Evolutionary conservation across 2,113 vertebrate species (phyloP).

Genomic region (Glareola pratincola): DNA sequence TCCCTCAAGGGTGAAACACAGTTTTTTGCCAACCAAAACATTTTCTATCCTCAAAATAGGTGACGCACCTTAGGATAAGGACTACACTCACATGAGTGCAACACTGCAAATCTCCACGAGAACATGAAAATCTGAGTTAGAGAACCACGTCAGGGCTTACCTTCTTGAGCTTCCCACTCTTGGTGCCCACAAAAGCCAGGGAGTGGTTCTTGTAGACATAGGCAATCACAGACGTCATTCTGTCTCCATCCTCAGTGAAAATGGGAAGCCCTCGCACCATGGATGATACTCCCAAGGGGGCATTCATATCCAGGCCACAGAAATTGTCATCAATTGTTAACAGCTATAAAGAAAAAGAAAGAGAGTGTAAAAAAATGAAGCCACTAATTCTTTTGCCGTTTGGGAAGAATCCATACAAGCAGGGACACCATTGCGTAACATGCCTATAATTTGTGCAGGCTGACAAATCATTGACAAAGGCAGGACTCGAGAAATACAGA

Average conservation of each 20-base stretch:
- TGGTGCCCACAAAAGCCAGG: conserved; percentile 95
- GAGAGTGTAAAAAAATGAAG: background rate
- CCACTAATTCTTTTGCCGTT: background rate
- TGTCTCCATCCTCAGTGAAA: conserved; percentile 89
- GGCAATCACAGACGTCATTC: conserved; percentile 94
- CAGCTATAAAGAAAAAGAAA: conserved; percentile 74
- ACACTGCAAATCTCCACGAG: background rate
- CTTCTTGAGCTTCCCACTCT: conserved; percentile 94
- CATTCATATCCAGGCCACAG: conserved; percentile 98
- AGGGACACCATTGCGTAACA: background rate
- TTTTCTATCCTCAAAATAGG: background rate
- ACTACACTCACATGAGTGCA: rapidly evolving
- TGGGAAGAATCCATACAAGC: background rate
- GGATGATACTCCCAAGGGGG: conserved; percentile 93
- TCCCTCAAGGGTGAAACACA: background rate
- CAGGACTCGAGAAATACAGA: background rate
- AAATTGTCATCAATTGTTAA: conserved; percentile 97
- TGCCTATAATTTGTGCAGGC: background rate
- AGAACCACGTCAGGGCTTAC: conserved; percentile 72
- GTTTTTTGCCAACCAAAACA: background rate
- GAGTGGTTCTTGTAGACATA: conserved; percentile 99
- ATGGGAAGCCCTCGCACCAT: conserved; percentile 93
- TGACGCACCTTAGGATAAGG: background rate
- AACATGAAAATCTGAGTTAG: background rate
- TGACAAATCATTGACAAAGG: background rate